Percentiles rank a stretch among this genome's conserved stretches.
Conservation (phyloP, 2,888 invertebrate species). For the Agrochola circellaris region DNA sequence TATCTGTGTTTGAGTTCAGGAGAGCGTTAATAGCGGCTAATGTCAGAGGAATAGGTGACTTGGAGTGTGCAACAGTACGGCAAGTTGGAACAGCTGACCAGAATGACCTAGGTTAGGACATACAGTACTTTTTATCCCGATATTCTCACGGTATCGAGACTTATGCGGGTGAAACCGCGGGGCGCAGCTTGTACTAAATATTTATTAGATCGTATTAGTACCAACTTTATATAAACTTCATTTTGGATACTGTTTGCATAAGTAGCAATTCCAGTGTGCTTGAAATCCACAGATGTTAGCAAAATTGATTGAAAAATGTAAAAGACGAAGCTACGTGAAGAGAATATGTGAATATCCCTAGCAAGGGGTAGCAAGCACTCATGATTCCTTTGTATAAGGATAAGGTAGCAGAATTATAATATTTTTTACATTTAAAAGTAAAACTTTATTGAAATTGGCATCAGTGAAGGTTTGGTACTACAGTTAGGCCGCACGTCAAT, state of each 20-base stretch:
- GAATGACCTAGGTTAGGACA: no score
- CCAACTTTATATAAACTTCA: background rate
- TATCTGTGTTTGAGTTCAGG: no score
- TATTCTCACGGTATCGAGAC: no score
- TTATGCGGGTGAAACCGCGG: no score
- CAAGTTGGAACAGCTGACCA: no score
- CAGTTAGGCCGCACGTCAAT: background rate
- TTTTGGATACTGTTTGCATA: background rate
- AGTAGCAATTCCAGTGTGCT: slow-evolving; percentile 2
- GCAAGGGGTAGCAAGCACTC: background rate
- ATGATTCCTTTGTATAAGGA: background rate
- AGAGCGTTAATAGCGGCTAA: no score
- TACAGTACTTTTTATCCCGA: no score
- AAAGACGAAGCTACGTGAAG: background rate
- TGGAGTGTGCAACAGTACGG: no score
- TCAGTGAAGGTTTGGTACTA: background rate
- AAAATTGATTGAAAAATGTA: slow-evolving; percentile 27
- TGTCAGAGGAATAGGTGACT: no score
- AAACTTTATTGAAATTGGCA: background rate
- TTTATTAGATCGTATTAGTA: background rate
- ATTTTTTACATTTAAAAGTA: background rate
- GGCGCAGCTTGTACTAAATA: background rate
- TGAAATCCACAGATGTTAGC: slow-evolving; percentile 9
- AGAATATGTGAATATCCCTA: slow-evolving; percentile 11
- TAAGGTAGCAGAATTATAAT: background rate